Evolutionary conservation across 2,797 vertebrate genomes (phyloP).

Genomic region (Mormyrus proboscirostris): DNA sequence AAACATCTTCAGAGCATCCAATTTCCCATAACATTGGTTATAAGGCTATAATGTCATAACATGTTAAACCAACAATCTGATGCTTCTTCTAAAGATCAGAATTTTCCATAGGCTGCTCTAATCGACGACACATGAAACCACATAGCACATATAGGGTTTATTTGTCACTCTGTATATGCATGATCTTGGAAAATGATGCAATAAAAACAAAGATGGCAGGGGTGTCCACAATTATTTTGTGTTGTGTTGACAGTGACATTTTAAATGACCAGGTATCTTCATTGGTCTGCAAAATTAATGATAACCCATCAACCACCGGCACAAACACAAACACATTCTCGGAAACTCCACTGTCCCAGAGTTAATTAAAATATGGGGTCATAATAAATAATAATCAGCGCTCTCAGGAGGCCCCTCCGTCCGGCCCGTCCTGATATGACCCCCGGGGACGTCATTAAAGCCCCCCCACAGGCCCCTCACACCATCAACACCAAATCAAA

Average conservation of each 20-base stretch:
- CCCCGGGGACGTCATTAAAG: neutral
- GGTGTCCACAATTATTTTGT: neutral
- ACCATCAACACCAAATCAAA: neutral
- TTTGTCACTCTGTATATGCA: neutral
- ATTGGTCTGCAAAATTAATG: conserved; percentile 42
- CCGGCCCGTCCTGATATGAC: neutral
- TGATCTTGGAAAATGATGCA: neutral
- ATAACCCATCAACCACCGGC: conserved; percentile 35
- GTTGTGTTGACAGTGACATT: neutral
- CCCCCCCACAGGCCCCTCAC: neutral
- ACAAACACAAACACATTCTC: conserved; percentile 36
- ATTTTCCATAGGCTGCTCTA: neutral
- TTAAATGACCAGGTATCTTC: neutral
- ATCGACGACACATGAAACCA: neutral
- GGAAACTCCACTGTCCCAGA: conserved; percentile 37
- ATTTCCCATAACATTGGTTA: neutral
- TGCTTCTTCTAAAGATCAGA: neutral
- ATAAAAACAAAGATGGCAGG: neutral
- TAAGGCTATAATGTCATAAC: neutral
- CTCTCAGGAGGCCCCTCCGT: conserved; percentile 4
- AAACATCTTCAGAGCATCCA: neutral
- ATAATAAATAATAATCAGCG: conserved; percentile 29
- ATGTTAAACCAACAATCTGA: neutral
- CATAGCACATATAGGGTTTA: neutral
- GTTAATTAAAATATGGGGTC: conserved; percentile 28